These are phyloP conservation scores for Emberiza fucata DNA, from an alignment of 2,113 vertebrate species.

Conservation along the genomic window DNA sequence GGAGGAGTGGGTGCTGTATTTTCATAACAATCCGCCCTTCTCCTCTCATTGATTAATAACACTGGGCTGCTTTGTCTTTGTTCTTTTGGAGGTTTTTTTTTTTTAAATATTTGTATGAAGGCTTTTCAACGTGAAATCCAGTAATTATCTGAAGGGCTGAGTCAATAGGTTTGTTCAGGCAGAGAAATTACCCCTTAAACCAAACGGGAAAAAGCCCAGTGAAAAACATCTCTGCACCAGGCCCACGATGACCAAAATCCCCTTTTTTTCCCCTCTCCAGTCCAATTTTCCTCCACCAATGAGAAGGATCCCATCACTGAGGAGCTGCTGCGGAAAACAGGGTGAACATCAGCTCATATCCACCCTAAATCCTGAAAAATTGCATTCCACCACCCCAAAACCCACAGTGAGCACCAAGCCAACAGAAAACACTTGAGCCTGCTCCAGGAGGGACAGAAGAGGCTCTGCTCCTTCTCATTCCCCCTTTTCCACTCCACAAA, in stretches of 20 bases:
- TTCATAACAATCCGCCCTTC: constrained; percentile 51
- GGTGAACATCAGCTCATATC: accelerated
- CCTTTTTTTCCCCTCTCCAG: accelerated
- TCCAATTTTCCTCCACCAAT: background rate
- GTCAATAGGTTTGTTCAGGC: constrained; percentile 41
- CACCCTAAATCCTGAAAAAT: background rate
- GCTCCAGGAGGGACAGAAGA: background rate
- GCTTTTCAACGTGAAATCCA: constrained; percentile 39
- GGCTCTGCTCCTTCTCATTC: background rate
- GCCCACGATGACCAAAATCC: background rate
- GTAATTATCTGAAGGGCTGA: constrained; percentile 53
- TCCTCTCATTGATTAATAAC: constrained; percentile 51
- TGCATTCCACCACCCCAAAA: background rate
- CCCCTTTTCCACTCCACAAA: background rate
- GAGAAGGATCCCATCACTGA: background rate
- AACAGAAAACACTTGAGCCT: too few relatives aligned
- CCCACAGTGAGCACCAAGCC: background rate
- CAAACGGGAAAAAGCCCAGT: background rate
- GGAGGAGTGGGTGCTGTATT: constrained; percentile 55
- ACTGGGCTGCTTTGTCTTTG: constrained; percentile 31
- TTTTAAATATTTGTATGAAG: constrained; percentile 35
- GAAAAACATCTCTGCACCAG: background rate
- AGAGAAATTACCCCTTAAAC: constrained; percentile 11
- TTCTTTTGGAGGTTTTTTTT: background rate
- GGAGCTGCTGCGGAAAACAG: background rate